phyloP scores from a whole-genome alignment of 2,113 vertebrate genomes.

The Syngnathus floridae region DNA sequence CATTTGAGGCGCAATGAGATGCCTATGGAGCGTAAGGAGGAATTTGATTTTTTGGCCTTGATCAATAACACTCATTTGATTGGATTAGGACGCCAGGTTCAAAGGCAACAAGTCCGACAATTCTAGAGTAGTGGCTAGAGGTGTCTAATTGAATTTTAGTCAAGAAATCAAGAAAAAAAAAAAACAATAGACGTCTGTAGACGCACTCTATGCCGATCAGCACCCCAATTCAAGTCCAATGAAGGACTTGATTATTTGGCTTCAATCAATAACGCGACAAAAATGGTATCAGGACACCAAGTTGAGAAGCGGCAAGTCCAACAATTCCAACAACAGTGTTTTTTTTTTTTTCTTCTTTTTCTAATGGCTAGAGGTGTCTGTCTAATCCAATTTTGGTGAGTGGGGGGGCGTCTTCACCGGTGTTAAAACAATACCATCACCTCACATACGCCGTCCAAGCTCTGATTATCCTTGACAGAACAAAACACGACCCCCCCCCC shows the following conservation, averaged over 20 bases:
- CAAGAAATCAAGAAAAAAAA: too few relatives aligned
- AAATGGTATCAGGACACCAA: neutral
- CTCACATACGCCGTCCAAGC: constrained; percentile 48
- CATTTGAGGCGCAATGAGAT: neutral
- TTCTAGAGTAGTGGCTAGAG: neutral
- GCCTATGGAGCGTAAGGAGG: too few relatives aligned
- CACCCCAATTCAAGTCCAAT: neutral
- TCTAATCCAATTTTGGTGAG: constrained; percentile 62
- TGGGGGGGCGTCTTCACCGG: constrained; percentile 42
- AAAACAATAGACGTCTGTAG: too few relatives aligned
- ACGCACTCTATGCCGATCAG: too few relatives aligned
- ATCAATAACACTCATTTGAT: neutral
- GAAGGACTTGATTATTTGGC: neutral
- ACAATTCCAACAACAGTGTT: constrained; percentile 16
- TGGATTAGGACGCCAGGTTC: neutral
- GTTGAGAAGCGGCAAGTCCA: constrained; percentile 20
- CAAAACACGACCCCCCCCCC: neutral
- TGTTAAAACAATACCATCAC: constrained; percentile 62
- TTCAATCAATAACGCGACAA: neutral
- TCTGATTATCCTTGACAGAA: constrained; percentile 67
- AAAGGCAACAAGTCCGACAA: too few relatives aligned
- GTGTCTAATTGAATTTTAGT: too few relatives aligned
- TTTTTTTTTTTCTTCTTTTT: neutral
- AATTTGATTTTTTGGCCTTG: neutral
- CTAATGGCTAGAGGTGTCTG: constrained; percentile 65